phyloP scores from a whole-genome alignment of 2,113 vertebrate species.

The Steatornis caripensis region DNA sequence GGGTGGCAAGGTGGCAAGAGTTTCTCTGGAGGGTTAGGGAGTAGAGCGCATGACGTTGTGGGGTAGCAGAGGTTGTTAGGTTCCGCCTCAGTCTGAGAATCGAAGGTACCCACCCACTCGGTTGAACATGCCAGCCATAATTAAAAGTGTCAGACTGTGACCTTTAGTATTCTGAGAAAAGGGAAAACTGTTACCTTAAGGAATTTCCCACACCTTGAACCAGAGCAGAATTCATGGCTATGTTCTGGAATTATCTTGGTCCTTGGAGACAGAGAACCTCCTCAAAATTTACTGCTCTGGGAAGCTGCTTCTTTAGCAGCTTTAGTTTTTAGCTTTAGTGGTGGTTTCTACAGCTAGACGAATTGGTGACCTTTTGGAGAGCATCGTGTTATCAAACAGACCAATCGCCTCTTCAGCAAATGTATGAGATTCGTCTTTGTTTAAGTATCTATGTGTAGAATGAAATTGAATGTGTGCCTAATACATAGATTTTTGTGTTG shows the following conservation, averaged over 20 bases:
- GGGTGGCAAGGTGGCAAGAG: background rate
- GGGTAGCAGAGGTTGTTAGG: background rate
- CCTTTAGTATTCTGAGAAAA: conserved; percentile 36
- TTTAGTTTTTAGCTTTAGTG: conserved; percentile 11
- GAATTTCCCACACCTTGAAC: conserved; percentile 45
- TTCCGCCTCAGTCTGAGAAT: background rate
- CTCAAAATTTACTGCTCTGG: conserved; percentile 49
- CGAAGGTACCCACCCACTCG: background rate
- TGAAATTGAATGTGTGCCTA: conserved; percentile 37
- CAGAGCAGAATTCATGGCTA: conserved; percentile 16
- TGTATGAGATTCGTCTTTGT: conserved; percentile 32
- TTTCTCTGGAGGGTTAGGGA: background rate
- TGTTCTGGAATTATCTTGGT: conserved; percentile 38
- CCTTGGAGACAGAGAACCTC: conserved; percentile 19
- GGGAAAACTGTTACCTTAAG: conserved; percentile 56
- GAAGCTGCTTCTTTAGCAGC: conserved; percentile 5
- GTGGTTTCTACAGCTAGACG: conserved; percentile 23
- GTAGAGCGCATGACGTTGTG: background rate
- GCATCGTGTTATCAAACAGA: conserved; percentile 44
- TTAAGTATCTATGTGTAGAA: conserved; percentile 34
- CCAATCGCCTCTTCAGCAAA: conserved; percentile 33
- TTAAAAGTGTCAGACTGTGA: conserved; percentile 32
- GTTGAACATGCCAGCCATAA: background rate
- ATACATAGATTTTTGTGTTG: conserved; percentile 33
- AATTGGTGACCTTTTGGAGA: conserved; percentile 54